Percentiles rank a stretch among this genome's conserved stretches.
These are phyloP conservation scores for Pseudorasbora parva DNA, from an alignment of 2,113 vertebrate genomes.

Conservation along the genomic window DNA sequence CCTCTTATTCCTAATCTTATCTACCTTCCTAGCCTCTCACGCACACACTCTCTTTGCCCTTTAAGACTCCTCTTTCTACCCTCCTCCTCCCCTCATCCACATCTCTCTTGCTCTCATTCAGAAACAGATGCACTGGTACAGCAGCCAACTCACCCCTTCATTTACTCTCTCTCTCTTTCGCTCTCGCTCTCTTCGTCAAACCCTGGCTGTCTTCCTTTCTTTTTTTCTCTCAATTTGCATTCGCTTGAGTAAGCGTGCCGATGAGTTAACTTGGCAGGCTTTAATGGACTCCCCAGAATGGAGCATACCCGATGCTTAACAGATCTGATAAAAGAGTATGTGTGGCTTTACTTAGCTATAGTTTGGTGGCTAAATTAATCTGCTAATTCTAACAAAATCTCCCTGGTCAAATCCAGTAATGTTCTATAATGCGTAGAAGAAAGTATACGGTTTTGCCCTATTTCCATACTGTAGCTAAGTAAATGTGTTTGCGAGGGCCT, in stretches of 20 bases:
- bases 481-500: background rate
- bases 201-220: constrained; percentile 34
- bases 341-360: constrained; percentile 8
- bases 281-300: constrained; percentile 29
- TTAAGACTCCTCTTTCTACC: background rate
- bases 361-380: constrained; percentile 2
- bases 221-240: constrained; percentile 43
- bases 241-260: constrained; percentile 45
- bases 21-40: background rate
- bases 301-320: constrained; percentile 24
- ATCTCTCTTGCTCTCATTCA: constrained; percentile 64
- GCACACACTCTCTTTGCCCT: constrained; percentile 3
- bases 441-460: background rate
- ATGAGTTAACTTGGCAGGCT: constrained; percentile 43
- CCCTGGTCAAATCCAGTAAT: background rate
- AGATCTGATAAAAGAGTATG: constrained; percentile 2
- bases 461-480: background rate
- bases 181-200: constrained; percentile 17
- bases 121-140: constrained; percentile 69
- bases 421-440: background rate
- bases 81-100: background rate
- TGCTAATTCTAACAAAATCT: background rate
- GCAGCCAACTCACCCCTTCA: constrained; percentile 48
- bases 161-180: constrained; percentile 40
- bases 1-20: background rate